Conservation (phyloP, 2,113 vertebrate species). For the Pagrus major region DNA sequence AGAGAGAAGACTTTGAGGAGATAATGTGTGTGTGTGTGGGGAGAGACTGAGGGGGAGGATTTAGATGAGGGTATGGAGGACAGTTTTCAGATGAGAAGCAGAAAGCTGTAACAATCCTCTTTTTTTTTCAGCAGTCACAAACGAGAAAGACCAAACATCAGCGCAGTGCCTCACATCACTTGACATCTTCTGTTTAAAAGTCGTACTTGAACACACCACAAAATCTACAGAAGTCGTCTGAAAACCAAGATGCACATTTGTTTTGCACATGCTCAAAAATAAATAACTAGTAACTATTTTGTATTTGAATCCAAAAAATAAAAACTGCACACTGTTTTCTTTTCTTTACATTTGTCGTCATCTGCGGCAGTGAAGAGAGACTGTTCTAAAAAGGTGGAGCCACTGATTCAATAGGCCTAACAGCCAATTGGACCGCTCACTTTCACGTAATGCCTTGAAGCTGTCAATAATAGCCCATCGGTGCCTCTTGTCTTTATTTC, state of each 20-base stretch:
- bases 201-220: background rate
- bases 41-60: constrained; percentile 20
- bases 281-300: background rate
- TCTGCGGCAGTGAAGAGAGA: background rate
- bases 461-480: background rate
- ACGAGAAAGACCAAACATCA: background rate
- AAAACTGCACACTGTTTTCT: background rate
- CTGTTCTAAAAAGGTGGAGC: background rate
- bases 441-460: background rate
- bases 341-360: background rate
- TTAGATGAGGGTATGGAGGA: constrained; percentile 21
- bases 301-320: background rate
- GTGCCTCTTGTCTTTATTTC: constrained; percentile 25
- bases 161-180: background rate
- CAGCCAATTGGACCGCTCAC: background rate
- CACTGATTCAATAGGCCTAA: background rate
- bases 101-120: background rate
- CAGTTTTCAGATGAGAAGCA: constrained; percentile 27
- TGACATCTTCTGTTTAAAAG: background rate
- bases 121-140: background rate
- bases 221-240: background rate
- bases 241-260: background rate
- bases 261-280: background rate
- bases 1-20: constrained; percentile 54
- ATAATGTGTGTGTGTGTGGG: constrained; percentile 48